A percentile compares a stretch with the other conserved stretches of the same genome.
phyloP scores from a whole-genome alignment of 2,113 vertebrate species.

The Eolophus roseicapilla region DNA sequence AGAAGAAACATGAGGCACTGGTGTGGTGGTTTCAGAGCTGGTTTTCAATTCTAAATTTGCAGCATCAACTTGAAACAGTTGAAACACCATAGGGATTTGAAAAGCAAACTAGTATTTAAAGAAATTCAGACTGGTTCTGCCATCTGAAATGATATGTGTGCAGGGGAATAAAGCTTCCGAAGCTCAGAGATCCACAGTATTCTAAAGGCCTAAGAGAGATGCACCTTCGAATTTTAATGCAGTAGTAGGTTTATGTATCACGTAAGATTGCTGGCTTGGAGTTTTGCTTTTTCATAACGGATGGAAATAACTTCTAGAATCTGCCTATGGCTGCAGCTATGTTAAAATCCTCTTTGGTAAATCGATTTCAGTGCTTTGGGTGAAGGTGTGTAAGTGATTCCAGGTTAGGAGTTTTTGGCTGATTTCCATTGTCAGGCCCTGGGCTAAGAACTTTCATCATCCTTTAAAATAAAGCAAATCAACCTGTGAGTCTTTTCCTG shows the following conservation, averaged over 20 bases:
- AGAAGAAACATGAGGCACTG: not conserved
- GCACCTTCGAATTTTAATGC: constrained; percentile 32
- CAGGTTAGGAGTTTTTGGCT: constrained; percentile 23
- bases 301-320: constrained; percentile 31
- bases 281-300: constrained; percentile 40
- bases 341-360: constrained; percentile 44
- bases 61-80: not conserved
- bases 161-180: not conserved
- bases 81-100: not conserved
- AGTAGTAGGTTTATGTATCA: not conserved
- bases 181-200: not conserved
- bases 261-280: not conserved
- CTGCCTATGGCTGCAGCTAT: constrained; percentile 24
- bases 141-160: not conserved
- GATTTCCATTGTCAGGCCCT: not conserved
- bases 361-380: constrained; percentile 51
- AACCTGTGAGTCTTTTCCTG: not conserved
- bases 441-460: not conserved
- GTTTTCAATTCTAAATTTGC: not conserved
- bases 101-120: not conserved
- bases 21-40: not conserved
- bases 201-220: not conserved
- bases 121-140: not conserved
- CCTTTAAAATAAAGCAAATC: not conserved
- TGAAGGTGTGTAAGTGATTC: constrained; percentile 10